Evolutionary conservation across 2,888 invertebrate species (phyloP).

Genomic region (Epirrhoe tristata): DNA sequence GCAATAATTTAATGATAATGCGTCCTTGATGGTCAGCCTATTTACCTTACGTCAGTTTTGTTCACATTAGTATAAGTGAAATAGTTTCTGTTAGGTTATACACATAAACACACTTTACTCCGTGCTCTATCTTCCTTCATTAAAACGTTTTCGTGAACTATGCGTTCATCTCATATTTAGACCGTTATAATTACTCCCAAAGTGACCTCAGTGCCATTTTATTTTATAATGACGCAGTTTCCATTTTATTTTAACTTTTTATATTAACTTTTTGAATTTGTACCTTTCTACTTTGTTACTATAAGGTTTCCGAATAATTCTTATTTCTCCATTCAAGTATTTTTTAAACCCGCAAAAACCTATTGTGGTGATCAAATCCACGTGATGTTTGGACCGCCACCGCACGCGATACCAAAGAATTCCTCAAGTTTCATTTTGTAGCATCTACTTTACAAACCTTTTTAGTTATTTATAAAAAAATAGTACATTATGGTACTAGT

Average conservation of each 20-base stretch:
- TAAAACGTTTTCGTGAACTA: background rate
- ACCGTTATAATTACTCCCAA: slow-evolving; percentile 7
- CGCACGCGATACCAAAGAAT: no score
- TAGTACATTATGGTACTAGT: no score
- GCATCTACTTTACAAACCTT: no score
- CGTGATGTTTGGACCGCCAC: no score
- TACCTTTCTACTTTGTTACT: background rate
- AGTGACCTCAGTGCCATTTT: slow-evolving; percentile 6
- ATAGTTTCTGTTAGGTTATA: background rate
- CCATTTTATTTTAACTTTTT: background rate
- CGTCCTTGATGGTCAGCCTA: background rate
- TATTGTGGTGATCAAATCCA: no score
- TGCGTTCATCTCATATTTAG: slow-evolving; percentile 4
- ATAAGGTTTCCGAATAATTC: no score
- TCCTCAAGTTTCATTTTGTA: no score
- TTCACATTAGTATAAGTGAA: background rate
- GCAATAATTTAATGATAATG: background rate
- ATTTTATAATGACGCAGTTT: slow-evolving; percentile 1
- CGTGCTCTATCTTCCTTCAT: slow-evolving; percentile 5
- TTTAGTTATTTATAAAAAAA: no score
- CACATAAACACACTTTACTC: background rate
- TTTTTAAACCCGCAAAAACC: no score
- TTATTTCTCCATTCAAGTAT: no score
- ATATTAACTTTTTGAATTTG: background rate
- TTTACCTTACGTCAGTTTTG: background rate